Conservation (phyloP, 2,113 vertebrate species). For the Anguilla rostrata region DNA sequence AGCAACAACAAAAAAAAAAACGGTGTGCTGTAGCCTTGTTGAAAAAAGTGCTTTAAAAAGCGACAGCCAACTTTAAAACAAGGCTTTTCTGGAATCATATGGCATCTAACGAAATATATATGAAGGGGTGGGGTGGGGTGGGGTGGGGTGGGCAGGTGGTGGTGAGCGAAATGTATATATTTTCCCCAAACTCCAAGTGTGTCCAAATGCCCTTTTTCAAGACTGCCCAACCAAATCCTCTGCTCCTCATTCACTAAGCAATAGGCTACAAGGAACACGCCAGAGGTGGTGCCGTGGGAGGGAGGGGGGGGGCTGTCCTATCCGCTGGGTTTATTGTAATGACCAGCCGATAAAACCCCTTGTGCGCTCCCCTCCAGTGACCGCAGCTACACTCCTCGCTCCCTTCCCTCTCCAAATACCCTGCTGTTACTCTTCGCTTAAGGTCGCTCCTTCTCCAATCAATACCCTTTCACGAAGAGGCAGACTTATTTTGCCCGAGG, state of each 20-base stretch:
- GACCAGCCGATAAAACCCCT: conserved; percentile 16
- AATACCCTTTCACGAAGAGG: background rate
- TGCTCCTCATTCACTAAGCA: conserved; percentile 20
- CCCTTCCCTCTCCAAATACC: conserved; percentile 6
- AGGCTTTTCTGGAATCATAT: background rate
- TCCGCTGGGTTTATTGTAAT: conserved; percentile 18
- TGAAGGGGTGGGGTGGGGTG: background rate
- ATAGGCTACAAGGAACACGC: conserved; percentile 18
- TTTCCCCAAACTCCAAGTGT: background rate
- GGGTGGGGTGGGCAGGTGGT: too few species aligned
- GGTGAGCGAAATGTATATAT: too few species aligned
- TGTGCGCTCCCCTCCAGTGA: conserved; percentile 5
- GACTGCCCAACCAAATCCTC: background rate
- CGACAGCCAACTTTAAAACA: background rate
- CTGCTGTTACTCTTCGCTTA: conserved; percentile 20
- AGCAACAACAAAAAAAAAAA: background rate
- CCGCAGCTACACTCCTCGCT: conserved; percentile 19
- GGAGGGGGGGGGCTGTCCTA: background rate
- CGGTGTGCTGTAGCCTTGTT: background rate
- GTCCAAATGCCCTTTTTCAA: background rate
- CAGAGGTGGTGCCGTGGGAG: background rate
- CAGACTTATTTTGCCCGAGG: conserved; percentile 3
- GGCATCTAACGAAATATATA: background rate
- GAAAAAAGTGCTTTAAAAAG: background rate
- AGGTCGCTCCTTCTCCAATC: conserved; percentile 15